phyloP scores from a whole-genome alignment of 2,113 vertebrate genomes.

The Salvator merianae region DNA sequence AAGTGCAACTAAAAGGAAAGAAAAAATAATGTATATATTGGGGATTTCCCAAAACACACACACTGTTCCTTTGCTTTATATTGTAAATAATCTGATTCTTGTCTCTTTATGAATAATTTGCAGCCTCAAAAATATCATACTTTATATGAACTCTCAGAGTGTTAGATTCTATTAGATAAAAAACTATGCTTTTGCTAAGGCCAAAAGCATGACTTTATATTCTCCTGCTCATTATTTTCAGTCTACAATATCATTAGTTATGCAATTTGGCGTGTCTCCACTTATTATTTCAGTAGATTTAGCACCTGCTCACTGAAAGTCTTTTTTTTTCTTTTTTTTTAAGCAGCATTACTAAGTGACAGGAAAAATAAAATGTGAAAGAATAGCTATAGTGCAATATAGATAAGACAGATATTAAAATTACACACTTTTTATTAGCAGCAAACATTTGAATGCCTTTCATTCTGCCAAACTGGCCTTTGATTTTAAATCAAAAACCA shows the following conservation, averaged over 20 bases:
- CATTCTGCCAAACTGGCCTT: too few species aligned
- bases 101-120: background rate
- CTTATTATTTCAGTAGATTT: conserved; percentile 37
- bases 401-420: background rate
- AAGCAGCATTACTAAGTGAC: background rate
- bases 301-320: conserved; percentile 18
- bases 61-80: background rate
- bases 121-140: background rate
- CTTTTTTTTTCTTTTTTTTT: background rate
- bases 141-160: background rate
- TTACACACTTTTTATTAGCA: background rate
- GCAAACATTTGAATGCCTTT: too few species aligned
- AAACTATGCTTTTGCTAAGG: conserved; percentile 15
- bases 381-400: background rate
- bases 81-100: background rate
- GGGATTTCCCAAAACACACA: too few species aligned
- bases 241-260: conserved; percentile 35
- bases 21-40: too few species aligned
- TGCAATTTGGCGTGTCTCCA: conserved; percentile 33
- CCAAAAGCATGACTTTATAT: conserved; percentile 9
- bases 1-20: background rate
- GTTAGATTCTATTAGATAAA: conserved; percentile 5
- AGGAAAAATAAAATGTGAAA: conserved; percentile 12
- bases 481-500: too few species aligned
- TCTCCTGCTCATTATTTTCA: conserved; percentile 23